A percentile compares a stretch with the other conserved stretches of the same genome.
Conservation (phyloP, 2,888 invertebrate species). For the Parnassius apollo region DNA sequence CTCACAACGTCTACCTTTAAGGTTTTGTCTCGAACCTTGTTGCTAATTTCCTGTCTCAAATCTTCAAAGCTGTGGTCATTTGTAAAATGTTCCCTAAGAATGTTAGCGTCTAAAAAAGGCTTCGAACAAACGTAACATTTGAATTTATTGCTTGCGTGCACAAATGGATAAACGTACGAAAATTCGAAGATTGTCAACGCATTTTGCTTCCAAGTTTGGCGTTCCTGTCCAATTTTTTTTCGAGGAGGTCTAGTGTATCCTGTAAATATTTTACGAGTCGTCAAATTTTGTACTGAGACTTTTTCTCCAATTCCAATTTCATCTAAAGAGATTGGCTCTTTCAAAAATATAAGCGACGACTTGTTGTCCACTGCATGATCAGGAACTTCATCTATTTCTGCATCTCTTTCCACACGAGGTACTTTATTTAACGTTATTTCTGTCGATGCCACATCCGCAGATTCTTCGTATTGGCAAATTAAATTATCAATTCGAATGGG, state of each 20-base stretch:
- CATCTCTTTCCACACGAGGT: conserved; percentile 6
- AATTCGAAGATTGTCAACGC: conserved; percentile 55
- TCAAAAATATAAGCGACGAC: conserved; percentile 39
- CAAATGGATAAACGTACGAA: conserved; percentile 61
- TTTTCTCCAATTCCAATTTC: conserved; percentile 37
- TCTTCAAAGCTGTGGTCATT: conserved; percentile 48
- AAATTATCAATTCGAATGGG: conserved; percentile 52
- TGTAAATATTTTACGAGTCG: conserved; percentile 36
- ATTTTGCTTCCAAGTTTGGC: conserved; percentile 50
- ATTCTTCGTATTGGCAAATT: conserved; percentile 40
- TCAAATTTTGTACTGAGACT: conserved; percentile 31
- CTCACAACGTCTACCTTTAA: conserved; percentile 60
- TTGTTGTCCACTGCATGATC: conserved; percentile 16
- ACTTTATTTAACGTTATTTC: conserved; percentile 5
- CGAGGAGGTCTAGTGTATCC: conserved; percentile 39
- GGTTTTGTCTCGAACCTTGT: conserved; percentile 49
- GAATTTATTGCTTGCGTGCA: conserved; percentile 55
- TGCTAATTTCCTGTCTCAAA: conserved; percentile 45
- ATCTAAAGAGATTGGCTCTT: conserved; percentile 51
- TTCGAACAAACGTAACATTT: conserved; percentile 60
- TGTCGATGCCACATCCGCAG: conserved; percentile 18
- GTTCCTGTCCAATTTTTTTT: conserved; percentile 3
- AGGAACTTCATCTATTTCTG: conserved; percentile 2
- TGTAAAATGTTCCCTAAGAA: conserved; percentile 50
- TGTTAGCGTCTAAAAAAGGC: conserved; percentile 45